phyloP scores from a whole-genome alignment of 2,888 invertebrate species.

The Philereme transversata region DNA sequence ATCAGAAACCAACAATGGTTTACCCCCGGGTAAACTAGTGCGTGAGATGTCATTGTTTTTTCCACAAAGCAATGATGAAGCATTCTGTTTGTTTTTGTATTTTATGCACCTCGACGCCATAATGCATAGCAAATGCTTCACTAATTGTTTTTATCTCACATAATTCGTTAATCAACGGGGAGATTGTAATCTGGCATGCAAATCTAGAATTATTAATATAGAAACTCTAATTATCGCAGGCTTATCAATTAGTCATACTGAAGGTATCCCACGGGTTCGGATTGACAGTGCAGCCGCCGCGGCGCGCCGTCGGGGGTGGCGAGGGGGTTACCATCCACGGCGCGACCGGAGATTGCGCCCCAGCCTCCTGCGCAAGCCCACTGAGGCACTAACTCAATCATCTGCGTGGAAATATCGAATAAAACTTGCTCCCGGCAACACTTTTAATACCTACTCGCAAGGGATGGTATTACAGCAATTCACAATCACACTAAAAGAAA shows the following conservation, averaged over 20 bases:
- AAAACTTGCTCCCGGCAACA: constrained; percentile 66
- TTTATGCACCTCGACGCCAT: too few species aligned
- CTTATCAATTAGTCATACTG: constrained; percentile 50
- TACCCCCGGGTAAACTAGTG: too few species aligned
- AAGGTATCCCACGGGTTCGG: constrained; percentile 41
- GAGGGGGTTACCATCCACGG: constrained; percentile 53
- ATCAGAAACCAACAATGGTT: too few species aligned
- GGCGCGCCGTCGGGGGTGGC: constrained; percentile 30
- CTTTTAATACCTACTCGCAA: constrained; percentile 57
- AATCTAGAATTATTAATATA: constrained; percentile 24
- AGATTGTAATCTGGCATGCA: background rate
- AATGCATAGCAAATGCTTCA: too few species aligned
- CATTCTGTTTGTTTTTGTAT: too few species aligned
- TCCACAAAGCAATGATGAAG: too few species aligned
- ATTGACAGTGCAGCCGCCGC: constrained; percentile 48
- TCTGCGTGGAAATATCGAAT: constrained; percentile 76
- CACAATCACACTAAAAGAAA: constrained; percentile 51
- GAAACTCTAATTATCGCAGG: constrained; percentile 45
- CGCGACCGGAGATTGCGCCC: constrained; percentile 77
- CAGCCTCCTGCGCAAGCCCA: constrained; percentile 74
- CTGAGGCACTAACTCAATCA: constrained; percentile 72
- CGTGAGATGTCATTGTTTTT: too few species aligned
- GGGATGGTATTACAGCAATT: constrained; percentile 48
- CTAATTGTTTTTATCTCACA: too few species aligned
- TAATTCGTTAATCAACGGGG: too few species aligned